Conservation (phyloP, 2,113 vertebrate species). For the Cyanocitta stelleri region DNA sequence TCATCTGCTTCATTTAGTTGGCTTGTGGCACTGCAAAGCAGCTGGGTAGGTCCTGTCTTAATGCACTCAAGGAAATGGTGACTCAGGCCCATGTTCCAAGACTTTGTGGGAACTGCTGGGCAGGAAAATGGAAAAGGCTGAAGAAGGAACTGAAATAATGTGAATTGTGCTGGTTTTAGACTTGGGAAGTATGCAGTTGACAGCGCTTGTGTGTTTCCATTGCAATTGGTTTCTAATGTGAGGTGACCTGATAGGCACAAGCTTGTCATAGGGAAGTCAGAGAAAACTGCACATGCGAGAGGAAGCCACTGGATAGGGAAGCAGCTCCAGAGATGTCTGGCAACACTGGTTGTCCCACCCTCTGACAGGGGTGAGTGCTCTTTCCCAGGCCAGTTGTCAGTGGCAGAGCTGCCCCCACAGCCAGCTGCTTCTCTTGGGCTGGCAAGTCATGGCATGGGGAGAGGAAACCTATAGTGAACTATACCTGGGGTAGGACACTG, state of each 20-base stretch:
- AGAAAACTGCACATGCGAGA: background rate
- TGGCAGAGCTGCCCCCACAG: background rate
- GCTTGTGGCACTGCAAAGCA: background rate
- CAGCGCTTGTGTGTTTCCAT: background rate
- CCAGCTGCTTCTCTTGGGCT: background rate
- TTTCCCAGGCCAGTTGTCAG: background rate
- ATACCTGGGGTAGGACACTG: background rate
- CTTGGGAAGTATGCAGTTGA: background rate
- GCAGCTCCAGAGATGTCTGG: background rate
- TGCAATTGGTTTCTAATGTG: background rate
- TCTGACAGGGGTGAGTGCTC: background rate
- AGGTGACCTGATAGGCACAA: background rate
- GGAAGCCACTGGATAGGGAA: background rate
- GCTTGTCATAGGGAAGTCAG: background rate
- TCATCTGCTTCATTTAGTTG: background rate
- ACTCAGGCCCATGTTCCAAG: background rate
- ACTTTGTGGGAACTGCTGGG: background rate
- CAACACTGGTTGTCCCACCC: background rate
- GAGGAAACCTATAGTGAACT: background rate
- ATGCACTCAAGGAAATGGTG: background rate
- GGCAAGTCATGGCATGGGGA: background rate
- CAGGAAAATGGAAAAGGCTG: background rate
- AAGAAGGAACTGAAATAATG: background rate
- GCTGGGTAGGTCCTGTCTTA: background rate
- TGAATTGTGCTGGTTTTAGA: background rate